Conservation (phyloP, 2,797 vertebrate genomes). For the Staurois parvus region DNA sequence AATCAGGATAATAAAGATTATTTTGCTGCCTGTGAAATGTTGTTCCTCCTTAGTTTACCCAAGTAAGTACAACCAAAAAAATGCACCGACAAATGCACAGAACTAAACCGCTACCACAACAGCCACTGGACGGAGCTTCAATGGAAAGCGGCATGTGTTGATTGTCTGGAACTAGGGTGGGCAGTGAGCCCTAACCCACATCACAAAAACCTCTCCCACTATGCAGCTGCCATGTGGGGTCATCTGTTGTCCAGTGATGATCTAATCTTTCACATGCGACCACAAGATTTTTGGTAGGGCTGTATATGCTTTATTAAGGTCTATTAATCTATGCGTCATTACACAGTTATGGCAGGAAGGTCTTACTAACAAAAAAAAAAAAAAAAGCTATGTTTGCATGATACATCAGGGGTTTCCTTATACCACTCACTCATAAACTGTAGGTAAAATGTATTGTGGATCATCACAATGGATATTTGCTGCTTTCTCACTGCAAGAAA, state of each 20-base stretch:
- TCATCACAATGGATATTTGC: background rate
- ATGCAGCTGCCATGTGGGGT: conserved; percentile 27
- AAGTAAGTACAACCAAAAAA: background rate
- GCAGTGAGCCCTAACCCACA: conserved; percentile 47
- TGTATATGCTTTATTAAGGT: conserved; percentile 1
- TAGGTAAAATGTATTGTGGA: background rate
- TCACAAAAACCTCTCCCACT: conserved; percentile 22
- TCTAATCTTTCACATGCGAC: conserved; percentile 4
- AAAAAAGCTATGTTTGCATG: background rate
- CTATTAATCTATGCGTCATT: conserved; percentile 8
- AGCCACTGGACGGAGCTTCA: background rate
- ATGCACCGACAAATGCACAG: background rate
- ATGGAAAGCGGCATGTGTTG: conserved; percentile 17
- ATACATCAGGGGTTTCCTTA: background rate
- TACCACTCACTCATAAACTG: background rate
- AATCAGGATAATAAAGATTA: background rate
- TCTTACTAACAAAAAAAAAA: background rate
- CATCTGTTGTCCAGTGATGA: conserved; percentile 24
- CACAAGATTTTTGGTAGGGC: conserved; percentile 13
- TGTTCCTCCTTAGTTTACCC: background rate
- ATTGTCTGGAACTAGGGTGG: conserved; percentile 27
- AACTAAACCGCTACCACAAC: background rate
- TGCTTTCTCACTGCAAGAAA: too few species aligned
- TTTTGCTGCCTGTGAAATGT: background rate
- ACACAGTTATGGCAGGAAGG: background rate